Evolutionary conservation across 2,888 invertebrate species (phyloP).

Genomic region (Theretra japonica): DNA sequence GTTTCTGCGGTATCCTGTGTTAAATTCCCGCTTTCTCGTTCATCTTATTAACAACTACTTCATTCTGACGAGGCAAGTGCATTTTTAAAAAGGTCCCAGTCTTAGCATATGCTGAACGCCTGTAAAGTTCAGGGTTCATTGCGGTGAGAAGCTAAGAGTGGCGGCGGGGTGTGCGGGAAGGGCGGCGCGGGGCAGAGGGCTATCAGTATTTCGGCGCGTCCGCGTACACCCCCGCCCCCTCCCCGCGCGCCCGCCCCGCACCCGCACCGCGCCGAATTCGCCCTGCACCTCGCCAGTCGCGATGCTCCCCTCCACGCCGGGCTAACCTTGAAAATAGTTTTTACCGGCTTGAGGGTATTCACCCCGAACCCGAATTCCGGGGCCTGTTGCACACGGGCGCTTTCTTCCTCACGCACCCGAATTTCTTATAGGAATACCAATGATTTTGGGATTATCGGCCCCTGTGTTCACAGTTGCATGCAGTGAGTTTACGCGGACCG

Average conservation of each 20-base stretch:
- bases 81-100: too few species aligned
- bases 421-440: constrained; percentile 65
- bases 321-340: constrained; percentile 85
- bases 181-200: constrained; percentile 59
- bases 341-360: constrained; percentile 84
- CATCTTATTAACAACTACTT: too few species aligned
- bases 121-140: constrained; percentile 49
- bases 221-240: constrained; percentile 58
- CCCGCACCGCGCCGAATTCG: constrained; percentile 71
- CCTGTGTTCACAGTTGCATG: constrained; percentile 57
- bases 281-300: constrained; percentile 76
- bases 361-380: constrained; percentile 83
- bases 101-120: background rate
- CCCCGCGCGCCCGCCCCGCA: constrained; percentile 45
- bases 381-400: constrained; percentile 72
- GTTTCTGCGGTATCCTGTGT: too few species aligned
- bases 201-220: constrained; percentile 84
- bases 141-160: constrained; percentile 57
- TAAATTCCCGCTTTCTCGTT: too few species aligned
- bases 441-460: constrained; percentile 51
- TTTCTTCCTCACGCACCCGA: constrained; percentile 54
- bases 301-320: constrained; percentile 78
- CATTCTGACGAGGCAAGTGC: too few species aligned
- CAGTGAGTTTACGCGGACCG: constrained; percentile 71
- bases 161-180: constrained; percentile 46